Conservation (phyloP, 2,113 vertebrate genomes). For the Origma solitaria region DNA sequence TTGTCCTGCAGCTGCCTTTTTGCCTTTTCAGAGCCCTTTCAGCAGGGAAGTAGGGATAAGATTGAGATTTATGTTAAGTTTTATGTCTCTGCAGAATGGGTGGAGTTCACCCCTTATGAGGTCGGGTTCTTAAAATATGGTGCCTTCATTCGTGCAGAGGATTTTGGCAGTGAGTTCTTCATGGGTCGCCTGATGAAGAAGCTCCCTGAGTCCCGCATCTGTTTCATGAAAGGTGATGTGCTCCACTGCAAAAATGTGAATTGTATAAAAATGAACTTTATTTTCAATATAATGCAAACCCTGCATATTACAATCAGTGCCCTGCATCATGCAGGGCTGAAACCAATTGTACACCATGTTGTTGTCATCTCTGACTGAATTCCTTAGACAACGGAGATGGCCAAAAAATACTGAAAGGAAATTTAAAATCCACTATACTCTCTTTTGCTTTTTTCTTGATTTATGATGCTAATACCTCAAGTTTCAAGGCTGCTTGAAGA, state of each 20-base stretch:
- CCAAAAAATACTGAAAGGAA: not conserved
- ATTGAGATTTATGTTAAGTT: not conserved
- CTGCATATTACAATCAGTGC: not conserved
- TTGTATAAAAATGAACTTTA: not conserved
- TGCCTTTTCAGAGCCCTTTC: not conserved
- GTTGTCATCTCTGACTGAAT: not conserved
- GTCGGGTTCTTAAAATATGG: conserved; percentile 84
- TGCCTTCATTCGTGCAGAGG: conserved; percentile 72
- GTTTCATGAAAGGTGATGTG: conserved; percentile 78
- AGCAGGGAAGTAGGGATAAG: not conserved
- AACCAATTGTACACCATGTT: not conserved
- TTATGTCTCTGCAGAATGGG: conserved; percentile 74
- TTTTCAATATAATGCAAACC: not conserved
- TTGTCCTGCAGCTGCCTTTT: not conserved
- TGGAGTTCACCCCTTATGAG: conserved; percentile 88
- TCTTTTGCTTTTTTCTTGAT: not conserved
- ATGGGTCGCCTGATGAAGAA: conserved; percentile 80
- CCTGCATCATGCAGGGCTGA: not conserved
- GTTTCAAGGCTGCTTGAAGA: not conserved
- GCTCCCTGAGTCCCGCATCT: conserved; percentile 77
- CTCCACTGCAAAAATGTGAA: not conserved
- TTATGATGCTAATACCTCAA: not conserved
- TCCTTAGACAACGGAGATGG: not conserved
- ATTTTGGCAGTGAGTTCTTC: conserved; percentile 85
- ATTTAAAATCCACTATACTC: not conserved